These are phyloP conservation scores for Drosophila neocordata DNA, from an alignment of 1,140 invertebrate species.

Conservation along the genomic window DNA sequence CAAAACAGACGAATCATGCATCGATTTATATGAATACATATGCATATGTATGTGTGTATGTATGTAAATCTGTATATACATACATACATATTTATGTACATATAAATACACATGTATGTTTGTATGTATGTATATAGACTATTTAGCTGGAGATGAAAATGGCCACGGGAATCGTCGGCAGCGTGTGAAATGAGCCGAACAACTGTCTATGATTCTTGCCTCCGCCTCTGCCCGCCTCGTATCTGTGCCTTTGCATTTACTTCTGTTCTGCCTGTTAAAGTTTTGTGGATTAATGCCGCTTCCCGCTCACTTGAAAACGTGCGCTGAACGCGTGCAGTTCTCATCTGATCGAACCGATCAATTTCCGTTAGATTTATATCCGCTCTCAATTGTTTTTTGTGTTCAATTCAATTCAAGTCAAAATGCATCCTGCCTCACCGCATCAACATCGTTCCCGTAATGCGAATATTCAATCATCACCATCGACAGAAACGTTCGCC, in stretches of 20 bases:
- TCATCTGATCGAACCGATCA: conserved; percentile 44
- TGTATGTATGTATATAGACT: background rate
- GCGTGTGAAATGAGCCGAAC: conserved; percentile 62
- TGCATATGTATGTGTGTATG: background rate
- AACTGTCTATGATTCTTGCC: conserved; percentile 8
- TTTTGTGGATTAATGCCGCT: conserved; percentile 16
- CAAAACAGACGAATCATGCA: background rate
- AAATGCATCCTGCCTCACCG: conserved; percentile 74
- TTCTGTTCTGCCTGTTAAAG: conserved; percentile 11
- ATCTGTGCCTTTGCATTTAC: conserved; percentile 15
- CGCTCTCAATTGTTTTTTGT: conserved; percentile 11
- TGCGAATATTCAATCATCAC: conserved; percentile 42
- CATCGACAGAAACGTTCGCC: conserved; percentile 51
- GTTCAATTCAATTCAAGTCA: background rate
- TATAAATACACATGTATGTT: background rate
- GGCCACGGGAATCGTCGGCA: conserved; percentile 25
- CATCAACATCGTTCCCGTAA: conserved; percentile 71
- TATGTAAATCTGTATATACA: background rate
- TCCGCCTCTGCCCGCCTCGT: conserved; percentile 1
- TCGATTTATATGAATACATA: background rate
- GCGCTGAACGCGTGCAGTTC: conserved; percentile 71
- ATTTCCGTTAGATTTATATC: conserved; percentile 5
- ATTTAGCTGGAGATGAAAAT: conserved; percentile 3
- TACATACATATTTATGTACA: background rate
- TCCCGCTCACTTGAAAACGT: conserved; percentile 63